These are phyloP conservation scores for Luperina testacea DNA, from an alignment of 2,888 invertebrate genomes.

Conservation along the genomic window DNA sequence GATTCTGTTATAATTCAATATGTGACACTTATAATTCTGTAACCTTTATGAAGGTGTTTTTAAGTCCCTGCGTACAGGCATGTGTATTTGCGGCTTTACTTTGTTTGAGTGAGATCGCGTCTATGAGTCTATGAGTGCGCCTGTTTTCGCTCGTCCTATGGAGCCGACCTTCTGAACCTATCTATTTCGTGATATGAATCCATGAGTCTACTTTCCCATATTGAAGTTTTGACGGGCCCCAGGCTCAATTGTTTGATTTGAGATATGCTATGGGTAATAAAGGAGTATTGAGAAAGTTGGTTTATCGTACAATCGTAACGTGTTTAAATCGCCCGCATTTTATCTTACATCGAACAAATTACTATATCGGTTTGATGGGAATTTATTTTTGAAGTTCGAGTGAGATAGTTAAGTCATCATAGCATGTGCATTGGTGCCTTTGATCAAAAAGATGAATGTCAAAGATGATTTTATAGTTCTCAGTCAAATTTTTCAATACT, in stretches of 20 bases:
- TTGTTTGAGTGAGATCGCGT: neutral
- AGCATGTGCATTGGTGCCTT: constrained; percentile 12
- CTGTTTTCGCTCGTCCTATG: neutral
- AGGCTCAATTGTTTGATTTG: constrained; percentile 71
- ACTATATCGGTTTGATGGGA: constrained; percentile 60
- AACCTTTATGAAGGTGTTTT: too few relatives aligned
- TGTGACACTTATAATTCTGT: too few relatives aligned
- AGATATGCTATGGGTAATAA: constrained; percentile 66
- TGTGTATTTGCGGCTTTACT: neutral
- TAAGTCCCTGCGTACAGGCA: too few relatives aligned
- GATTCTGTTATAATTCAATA: too few relatives aligned
- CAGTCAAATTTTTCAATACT: neutral
- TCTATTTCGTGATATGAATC: neutral
- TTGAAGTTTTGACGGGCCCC: constrained; percentile 76
- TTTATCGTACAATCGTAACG: constrained; percentile 53
- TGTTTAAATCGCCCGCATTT: constrained; percentile 57
- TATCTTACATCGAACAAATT: constrained; percentile 61
- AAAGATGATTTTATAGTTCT: neutral
- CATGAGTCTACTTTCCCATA: constrained; percentile 75
- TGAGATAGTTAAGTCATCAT: constrained; percentile 35
- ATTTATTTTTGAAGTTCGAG: constrained; percentile 42
- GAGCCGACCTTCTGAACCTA: neutral
- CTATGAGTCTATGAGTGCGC: neutral
- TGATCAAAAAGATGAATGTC: constrained; percentile 24
- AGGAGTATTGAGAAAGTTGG: constrained; percentile 67